These are phyloP conservation scores for Oophaga sylvatica DNA, from an alignment of 2,797 vertebrate species.

Conservation along the genomic window DNA sequence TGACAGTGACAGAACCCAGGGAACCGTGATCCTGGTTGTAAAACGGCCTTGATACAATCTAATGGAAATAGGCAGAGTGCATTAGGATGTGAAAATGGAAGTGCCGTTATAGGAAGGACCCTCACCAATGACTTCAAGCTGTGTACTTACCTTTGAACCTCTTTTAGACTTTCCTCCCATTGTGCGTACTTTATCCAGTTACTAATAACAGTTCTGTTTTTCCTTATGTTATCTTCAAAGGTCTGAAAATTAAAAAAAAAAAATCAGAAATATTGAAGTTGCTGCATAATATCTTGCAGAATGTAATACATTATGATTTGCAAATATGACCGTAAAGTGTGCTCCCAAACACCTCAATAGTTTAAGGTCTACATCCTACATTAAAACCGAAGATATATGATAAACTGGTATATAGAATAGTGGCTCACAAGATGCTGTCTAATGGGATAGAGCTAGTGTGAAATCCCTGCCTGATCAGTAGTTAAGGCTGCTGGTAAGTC, in stretches of 20 bases:
- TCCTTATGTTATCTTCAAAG: constrained; percentile 98
- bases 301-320: background rate
- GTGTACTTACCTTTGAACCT: constrained; percentile 86
- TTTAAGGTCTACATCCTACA: no score
- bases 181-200: constrained; percentile 99
- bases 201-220: constrained; percentile 96
- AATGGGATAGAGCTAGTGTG: no score
- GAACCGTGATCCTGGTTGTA: no score
- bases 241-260: constrained; percentile 76
- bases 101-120: background rate
- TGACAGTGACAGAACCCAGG: no score
- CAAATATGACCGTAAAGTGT: background rate
- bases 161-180: constrained; percentile 98
- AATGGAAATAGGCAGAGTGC: no score
- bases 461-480: no score
- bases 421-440: no score
- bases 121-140: background rate
- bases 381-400: no score
- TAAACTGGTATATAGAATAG: no score
- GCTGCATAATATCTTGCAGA: background rate
- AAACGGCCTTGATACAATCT: no score
- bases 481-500: no score
- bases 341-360: background rate
- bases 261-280: background rate
- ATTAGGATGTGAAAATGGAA: no score